Evolutionary conservation across 35 echinoderm and acorn worm genomes (phyloP).

Genomic region (Holothuria glaberrima): DNA sequence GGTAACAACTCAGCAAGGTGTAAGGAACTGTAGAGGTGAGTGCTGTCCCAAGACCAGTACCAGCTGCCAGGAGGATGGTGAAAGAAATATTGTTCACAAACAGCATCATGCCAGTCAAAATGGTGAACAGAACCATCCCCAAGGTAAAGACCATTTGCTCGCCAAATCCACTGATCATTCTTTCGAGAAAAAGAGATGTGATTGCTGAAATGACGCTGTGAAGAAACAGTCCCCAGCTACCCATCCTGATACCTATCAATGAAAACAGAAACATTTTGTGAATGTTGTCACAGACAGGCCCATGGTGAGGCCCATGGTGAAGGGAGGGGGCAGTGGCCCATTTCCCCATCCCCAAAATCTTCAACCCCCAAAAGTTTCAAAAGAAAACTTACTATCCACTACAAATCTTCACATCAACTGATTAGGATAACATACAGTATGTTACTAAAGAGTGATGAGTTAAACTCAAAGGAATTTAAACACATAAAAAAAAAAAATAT

Average conservation of each 20-base stretch:
- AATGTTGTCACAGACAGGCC: no score
- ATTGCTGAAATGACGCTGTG: constrained; percentile 81
- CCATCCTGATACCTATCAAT: constrained; percentile 86
- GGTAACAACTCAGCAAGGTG: constrained; percentile 83
- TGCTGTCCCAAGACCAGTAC: constrained; percentile 87
- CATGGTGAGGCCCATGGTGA: no score
- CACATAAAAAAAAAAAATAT: no score
- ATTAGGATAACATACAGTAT: no score
- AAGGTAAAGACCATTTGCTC: constrained; percentile 65
- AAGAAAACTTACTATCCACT: no score
- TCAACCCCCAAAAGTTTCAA: no score
- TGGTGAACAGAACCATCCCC: constrained; percentile 79
- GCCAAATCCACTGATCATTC: constrained; percentile 61
- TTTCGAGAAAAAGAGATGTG: constrained; percentile 70
- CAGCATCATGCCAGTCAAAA: constrained; percentile 72
- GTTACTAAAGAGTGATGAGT: no score
- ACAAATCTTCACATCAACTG: no score
- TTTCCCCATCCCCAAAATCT: no score
- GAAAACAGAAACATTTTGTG: neutral
- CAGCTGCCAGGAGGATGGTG: constrained; percentile 71
- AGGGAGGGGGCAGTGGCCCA: no score
- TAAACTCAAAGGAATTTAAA: no score
- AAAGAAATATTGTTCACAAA: constrained; percentile 64
- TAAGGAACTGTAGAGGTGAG: constrained; percentile 76
- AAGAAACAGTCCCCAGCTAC: constrained; percentile 83